Evolutionary conservation across 2,113 vertebrate genomes (phyloP), one percentile per base, ranked within the genome.

Genomic region (Platysternon megacephalum): DNA sequence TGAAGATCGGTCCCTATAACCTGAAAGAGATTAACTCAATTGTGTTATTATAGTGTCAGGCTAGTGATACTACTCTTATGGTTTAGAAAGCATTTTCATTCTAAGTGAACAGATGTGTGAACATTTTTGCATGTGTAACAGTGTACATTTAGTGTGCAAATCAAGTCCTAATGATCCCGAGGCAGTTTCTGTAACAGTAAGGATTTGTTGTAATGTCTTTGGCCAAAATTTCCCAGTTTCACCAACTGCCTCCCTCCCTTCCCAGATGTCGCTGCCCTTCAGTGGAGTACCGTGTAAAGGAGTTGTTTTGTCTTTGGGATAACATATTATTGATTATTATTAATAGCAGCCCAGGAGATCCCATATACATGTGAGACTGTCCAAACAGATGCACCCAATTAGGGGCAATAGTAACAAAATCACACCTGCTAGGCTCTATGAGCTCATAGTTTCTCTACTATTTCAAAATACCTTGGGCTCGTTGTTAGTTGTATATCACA

Each of bases 21-120:
- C 84, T 79, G 80, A 89, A 84, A 89, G 21, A 68, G 89, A 74
- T 87, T 28, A 78, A 85, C 83, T 79, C 92, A 93, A 74, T 84
- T 83, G 93, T 46, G 44, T 92, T 49, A 14, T 68, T 89, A 10
- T 94, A 3, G 2, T 35, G 82, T 80, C 89, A 44, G 92, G 8
- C 78, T 85, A 81, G 92, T 82, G 82, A 79, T 49, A 82, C 65
- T 83, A 80, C 56, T 80, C 61, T 74, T 44, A 46, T 21, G 79
- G 58, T 90, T 32, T 83, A 91, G 39, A 32, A 56, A 44, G 17
- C 0, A 0, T 85, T 85, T 93, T 39, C 10, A 39, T 74, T 74
- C 21, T 39, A 11, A 42, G 39, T 42, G n/a, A 42, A 74, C 39
- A 24, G 39, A 72, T 39, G 17, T 42, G 8, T 24, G 68, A 39